These are phyloP conservation scores for Paratilapia polleni DNA, from an alignment of 2,113 vertebrate genomes.

Conservation along the genomic window DNA sequence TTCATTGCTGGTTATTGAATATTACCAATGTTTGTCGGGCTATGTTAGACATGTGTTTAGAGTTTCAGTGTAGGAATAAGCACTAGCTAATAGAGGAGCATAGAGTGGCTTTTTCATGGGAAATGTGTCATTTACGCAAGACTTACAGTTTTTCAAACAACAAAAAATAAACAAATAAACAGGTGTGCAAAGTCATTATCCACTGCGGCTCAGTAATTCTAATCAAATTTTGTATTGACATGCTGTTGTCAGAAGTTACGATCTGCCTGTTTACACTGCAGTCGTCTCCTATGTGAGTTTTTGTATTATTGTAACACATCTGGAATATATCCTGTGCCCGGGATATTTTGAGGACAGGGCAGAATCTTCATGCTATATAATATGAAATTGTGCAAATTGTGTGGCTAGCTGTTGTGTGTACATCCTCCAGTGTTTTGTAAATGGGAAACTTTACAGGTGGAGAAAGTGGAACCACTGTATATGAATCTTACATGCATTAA, in stretches of 20 bases:
- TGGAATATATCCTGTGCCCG: neutral
- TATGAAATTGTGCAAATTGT: neutral
- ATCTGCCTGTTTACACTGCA: no score
- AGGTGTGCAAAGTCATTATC: neutral
- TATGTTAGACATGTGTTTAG: no score
- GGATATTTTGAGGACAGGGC: neutral
- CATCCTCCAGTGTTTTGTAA: neutral
- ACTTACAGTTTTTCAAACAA: neutral
- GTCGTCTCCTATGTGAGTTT: no score
- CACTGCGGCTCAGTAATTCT: neutral
- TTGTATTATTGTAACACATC: no score
- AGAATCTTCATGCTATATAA: neutral
- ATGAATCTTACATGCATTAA: neutral
- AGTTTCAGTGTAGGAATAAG: neutral
- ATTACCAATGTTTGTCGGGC: neutral
- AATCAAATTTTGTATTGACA: neutral
- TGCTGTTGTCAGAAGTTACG: no score
- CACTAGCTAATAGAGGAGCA: neutral
- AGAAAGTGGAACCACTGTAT: neutral
- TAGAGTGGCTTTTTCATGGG: neutral
- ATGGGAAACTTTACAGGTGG: neutral
- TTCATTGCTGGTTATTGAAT: neutral
- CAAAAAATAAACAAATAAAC: no score
- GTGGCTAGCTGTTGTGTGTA: neutral
- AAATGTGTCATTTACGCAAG: neutral